phyloP scores from a whole-genome alignment of 92 coral and sea anemone species.

The Zoanthus sociatus region DNA sequence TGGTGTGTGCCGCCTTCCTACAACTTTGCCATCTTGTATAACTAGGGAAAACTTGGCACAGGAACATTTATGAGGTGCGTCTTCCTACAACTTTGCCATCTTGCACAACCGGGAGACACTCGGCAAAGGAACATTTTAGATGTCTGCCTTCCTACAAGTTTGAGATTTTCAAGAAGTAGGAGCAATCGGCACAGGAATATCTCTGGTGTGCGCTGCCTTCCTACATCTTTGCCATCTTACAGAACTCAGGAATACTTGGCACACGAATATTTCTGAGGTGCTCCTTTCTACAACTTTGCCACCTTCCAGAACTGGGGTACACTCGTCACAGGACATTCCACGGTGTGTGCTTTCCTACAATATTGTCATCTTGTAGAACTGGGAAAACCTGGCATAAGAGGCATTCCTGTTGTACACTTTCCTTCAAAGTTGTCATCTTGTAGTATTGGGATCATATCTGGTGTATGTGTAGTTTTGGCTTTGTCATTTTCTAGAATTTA shows the following conservation, averaged over 20 bases:
- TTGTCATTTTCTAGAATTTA: constrained; percentile 81
- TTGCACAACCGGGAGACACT: neutral
- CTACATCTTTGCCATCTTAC: constrained; percentile 70
- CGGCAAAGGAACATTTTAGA: neutral
- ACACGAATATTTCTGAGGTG: neutral
- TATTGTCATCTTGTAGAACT: constrained; percentile 91
- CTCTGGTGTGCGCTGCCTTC: constrained; percentile 86
- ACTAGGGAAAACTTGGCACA: constrained; percentile 64
- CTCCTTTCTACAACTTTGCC: neutral
- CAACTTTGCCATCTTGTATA: constrained; percentile 74
- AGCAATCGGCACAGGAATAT: constrained; percentile 86
- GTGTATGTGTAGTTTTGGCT: constrained; percentile 43
- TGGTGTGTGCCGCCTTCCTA: constrained; percentile 55
- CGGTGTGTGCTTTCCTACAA: constrained; percentile 63
- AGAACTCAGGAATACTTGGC: constrained; percentile 79
- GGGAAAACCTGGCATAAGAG: neutral
- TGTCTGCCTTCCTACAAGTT: constrained; percentile 70
- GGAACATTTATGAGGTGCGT: neutral
- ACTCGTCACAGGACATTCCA: neutral
- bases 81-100: constrained; percentile 30
- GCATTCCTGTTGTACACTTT: neutral
- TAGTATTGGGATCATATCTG: constrained; percentile 72
- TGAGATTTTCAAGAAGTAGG: constrained; percentile 79
- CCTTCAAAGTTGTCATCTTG: neutral
- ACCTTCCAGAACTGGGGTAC: neutral